Evolutionary conservation across 2,113 vertebrate genomes (phyloP).

Genomic region (Poeciliopsis turrubarensis): DNA sequence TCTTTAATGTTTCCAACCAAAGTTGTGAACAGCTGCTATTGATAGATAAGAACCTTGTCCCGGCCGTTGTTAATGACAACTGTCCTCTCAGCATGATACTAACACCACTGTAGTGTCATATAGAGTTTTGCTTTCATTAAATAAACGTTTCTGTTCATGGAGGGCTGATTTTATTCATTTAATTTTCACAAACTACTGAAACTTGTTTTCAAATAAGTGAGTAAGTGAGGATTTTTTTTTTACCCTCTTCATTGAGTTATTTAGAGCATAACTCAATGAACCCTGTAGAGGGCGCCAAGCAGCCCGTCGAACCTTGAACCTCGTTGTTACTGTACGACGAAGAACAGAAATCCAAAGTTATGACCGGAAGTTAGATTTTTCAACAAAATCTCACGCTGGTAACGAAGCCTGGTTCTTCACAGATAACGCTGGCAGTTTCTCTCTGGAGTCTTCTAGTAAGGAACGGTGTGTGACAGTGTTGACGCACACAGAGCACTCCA

Average conservation of each 20-base stretch:
- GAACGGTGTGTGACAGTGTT: not conserved
- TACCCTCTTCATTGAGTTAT: not conserved
- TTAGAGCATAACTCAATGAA: not conserved
- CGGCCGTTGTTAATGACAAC: too few relatives aligned
- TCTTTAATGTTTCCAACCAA: too few relatives aligned
- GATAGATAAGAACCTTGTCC: too few relatives aligned
- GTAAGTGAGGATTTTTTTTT: not conserved
- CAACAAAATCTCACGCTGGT: slow-evolving; percentile 46
- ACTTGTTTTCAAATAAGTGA: not conserved
- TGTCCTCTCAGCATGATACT: too few relatives aligned
- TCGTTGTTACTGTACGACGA: not conserved
- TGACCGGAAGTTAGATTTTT: slow-evolving; percentile 61
- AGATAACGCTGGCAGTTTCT: slow-evolving; percentile 26
- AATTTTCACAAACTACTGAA: too few relatives aligned
- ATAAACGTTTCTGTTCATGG: too few relatives aligned
- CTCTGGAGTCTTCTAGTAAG: slow-evolving; percentile 53
- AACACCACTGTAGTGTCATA: too few relatives aligned
- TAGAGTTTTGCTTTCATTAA: too few relatives aligned
- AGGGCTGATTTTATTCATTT: too few relatives aligned
- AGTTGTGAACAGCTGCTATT: too few relatives aligned
- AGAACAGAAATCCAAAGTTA: slow-evolving; percentile 43
- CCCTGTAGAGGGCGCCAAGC: slow-evolving; percentile 5
- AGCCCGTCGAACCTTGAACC: not conserved
- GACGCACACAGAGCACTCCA: not conserved
- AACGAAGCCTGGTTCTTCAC: slow-evolving; percentile 33